A percentile compares a stretch with the other conserved stretches of the same genome.
These are phyloP conservation scores for Cebus imitator DNA, from an alignment of 2,113 vertebrate species.

Conservation along the genomic window DNA sequence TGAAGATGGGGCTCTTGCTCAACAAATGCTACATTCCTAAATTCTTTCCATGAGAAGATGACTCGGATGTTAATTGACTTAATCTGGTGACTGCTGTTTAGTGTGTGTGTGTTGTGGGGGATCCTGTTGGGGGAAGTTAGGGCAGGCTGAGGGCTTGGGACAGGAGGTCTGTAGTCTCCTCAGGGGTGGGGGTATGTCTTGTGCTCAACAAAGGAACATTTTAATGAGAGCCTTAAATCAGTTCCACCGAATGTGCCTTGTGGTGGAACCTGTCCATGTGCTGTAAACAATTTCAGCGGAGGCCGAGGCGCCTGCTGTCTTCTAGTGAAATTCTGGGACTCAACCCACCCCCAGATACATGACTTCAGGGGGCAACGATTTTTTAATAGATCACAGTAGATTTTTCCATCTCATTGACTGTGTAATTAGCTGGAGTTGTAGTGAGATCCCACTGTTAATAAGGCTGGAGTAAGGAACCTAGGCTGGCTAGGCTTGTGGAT, in stretches of 20 bases:
- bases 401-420: conserved; percentile 61
- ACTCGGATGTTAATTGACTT: conserved; percentile 58
- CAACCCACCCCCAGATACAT: neutral
- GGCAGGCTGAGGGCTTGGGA: neutral
- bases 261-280: conserved; percentile 65
- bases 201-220: conserved; percentile 70
- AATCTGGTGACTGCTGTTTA: conserved; percentile 12
- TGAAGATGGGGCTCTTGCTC: conserved; percentile 4
- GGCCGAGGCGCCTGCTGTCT: conserved; percentile 48
- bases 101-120: neutral
- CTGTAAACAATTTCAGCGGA: conserved; percentile 48
- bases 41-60: conserved; percentile 58
- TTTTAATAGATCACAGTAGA: conserved; percentile 48
- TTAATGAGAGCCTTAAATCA: conserved; percentile 79
- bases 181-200: conserved; percentile 55
- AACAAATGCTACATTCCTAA: conserved; percentile 53
- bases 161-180: conserved; percentile 67
- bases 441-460: conserved; percentile 32
- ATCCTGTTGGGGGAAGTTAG: neutral
- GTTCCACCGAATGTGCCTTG: conserved; percentile 67
- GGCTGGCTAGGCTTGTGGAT: conserved; percentile 54
- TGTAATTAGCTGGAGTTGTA: conserved; percentile 52
- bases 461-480: conserved; percentile 25
- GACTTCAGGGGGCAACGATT: conserved; percentile 58
- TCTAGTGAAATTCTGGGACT: neutral